Base-by-base conservation (phyloP, 1,140 invertebrate genomes). In the Prorops nasuta region DNA sequence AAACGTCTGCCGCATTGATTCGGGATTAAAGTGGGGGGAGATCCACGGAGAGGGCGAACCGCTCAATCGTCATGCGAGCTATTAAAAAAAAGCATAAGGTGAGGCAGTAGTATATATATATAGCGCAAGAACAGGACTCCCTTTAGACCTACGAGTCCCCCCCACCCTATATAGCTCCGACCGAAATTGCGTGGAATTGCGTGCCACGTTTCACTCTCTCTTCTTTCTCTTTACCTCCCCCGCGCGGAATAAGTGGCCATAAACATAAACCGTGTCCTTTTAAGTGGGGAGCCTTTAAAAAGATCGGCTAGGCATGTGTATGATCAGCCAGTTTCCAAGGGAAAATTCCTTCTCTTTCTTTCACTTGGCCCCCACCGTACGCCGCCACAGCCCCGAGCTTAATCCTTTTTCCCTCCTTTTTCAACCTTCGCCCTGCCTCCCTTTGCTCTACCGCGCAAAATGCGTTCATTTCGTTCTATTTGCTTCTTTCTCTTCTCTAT, bases 261-360 rank as follows among this genome's bases (percentile, higher is more conserved):
- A 77, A 77, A 76, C 73, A 71, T 76, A 76, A 77, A 76, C 63
- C 70, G 67, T 75, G 73, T 77, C 76, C 69, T 72, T 74, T 74
- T 76, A 77, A 76, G 72, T 70, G 71, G 69, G 66, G 60, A 63
- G 66, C 67, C 63, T 74, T 77, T 74, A 75, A 74, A 77, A 74
- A 76, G 67, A 73, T 73, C 71, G 70, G 60, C 66, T 60, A 51
- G 57, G 61, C 67, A 66, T 64, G 63, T n/a, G n/a, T 73, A 72
- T 70, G 65, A 68, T 69, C 64, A 66, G 49, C 51, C 32, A 51
- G 63, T 45, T 49, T 60, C 58, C 54, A 59, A 63, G 65, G 62
- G 64, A 58, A 51, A 49, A 56, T 52, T 46, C 31, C 28, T 46
- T 28, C 41, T 39, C 36, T 46, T 22, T 51, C 36, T 58, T 34